Percentiles rank a stretch among this genome's conserved stretches.
Conservation (phyloP, 2,888 invertebrate species). For the Drosophila siamana region DNA sequence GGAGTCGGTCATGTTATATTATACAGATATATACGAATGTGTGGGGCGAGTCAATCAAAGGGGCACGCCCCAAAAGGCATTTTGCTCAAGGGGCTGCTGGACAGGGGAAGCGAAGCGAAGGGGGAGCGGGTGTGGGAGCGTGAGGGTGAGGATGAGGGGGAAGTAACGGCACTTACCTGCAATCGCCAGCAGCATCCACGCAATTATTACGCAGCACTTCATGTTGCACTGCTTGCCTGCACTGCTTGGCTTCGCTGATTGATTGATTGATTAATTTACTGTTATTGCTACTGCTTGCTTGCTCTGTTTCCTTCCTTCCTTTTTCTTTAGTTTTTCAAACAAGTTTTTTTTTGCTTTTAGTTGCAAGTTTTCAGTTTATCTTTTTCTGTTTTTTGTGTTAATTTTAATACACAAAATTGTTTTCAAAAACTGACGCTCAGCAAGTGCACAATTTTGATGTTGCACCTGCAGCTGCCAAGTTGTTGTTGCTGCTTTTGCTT, state of each 20-base stretch:
- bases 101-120: background rate
- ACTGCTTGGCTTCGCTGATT: constrained; percentile 2
- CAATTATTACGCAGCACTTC: constrained; percentile 66
- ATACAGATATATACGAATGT: background rate
- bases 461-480: constrained; percentile 25
- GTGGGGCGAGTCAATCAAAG: background rate
- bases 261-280: constrained; percentile 17
- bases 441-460: constrained; percentile 13
- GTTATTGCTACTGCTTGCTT: constrained; percentile 7
- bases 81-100: too few species aligned
- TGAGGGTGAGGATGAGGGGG: background rate
- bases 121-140: background rate
- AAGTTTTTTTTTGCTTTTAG: constrained; percentile 15
- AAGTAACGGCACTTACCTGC: constrained; percentile 62
- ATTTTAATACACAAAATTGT: constrained; percentile 13
- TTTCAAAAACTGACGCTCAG: background rate
- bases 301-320: background rate
- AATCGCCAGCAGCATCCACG: constrained; percentile 65
- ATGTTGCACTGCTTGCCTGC: constrained; percentile 34
- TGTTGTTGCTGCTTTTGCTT: constrained; percentile 31
- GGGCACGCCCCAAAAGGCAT: background rate
- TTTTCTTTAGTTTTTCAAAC: constrained; percentile 15
- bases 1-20: background rate
- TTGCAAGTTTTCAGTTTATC: constrained; percentile 9
- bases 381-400: constrained; percentile 18